Conservation (phyloP, 1,140 invertebrate genomes). For the Drosophila kikkawai region DNA sequence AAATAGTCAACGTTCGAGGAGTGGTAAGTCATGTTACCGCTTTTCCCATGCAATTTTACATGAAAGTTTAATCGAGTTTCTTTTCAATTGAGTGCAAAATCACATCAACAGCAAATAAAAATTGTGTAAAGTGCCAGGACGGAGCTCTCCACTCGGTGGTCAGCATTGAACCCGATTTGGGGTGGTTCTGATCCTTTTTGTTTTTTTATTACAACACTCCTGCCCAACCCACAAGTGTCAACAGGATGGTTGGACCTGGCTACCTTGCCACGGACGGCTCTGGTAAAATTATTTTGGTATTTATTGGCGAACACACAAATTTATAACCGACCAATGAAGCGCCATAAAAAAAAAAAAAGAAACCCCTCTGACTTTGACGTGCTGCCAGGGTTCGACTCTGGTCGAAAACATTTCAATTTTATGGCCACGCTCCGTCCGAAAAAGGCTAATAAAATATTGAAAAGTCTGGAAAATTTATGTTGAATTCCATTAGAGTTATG, state of each 20-base stretch:
- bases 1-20: slow-evolving; percentile 27
- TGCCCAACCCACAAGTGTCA: slow-evolving; percentile 65
- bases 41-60: slow-evolving; percentile 63
- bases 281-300: slow-evolving; percentile 69
- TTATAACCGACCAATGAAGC: slow-evolving; percentile 76
- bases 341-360: slow-evolving; percentile 48
- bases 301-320: slow-evolving; percentile 79
- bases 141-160: slow-evolving; percentile 30
- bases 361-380: slow-evolving; percentile 64
- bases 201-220: slow-evolving; percentile 29
- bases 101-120: slow-evolving; percentile 69
- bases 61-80: slow-evolving; percentile 80
- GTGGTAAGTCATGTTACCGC: slow-evolving; percentile 63
- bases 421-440: slow-evolving; percentile 51
- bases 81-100: slow-evolving; percentile 83
- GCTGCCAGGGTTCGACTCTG: slow-evolving; percentile 36
- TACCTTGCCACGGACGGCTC: slow-evolving; percentile 20
- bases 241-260: slow-evolving; percentile 46
- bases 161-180: slow-evolving; percentile 27
- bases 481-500: slow-evolving; percentile 79
- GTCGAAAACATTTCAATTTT: slow-evolving; percentile 78
- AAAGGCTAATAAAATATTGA: slow-evolving; percentile 69
- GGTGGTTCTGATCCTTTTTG: slow-evolving; percentile 39
- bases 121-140: slow-evolving; percentile 61
- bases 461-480: slow-evolving; percentile 73